phyloP scores from a whole-genome alignment of 2,797 vertebrate genomes.

The Neosalanx taihuensis region DNA sequence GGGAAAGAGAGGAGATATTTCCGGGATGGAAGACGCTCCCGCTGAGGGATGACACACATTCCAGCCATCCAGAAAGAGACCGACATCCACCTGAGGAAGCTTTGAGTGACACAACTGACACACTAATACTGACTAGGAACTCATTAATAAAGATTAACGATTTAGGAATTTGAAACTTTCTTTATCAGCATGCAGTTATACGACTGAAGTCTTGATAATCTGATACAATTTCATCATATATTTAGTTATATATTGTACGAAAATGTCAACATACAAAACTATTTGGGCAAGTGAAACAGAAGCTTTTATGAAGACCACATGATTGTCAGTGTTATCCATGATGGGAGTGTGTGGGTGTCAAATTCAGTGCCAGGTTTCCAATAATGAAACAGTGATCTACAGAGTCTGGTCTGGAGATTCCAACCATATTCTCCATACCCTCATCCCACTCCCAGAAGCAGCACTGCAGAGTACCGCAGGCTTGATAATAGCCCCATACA shows the following conservation, averaged over 20 bases:
- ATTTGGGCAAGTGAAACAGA: neutral
- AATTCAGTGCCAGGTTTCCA: conserved; percentile 18
- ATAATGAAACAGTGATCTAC: conserved; percentile 19
- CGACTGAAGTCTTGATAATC: too few species aligned
- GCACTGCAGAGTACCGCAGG: neutral
- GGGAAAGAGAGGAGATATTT: conserved; percentile 28
- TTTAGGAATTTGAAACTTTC: neutral
- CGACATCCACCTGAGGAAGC: neutral
- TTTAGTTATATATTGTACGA: neutral
- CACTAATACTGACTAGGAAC: neutral
- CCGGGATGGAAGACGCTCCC: conserved; percentile 1
- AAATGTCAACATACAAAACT: neutral
- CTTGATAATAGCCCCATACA: too few species aligned
- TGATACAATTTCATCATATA: too few species aligned
- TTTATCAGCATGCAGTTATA: neutral
- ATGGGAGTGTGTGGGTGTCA: neutral
- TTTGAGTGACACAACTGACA: conserved; percentile 24
- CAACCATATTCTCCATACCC: conserved; percentile 38
- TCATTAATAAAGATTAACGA: neutral
- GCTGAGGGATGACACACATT: conserved; percentile 22
- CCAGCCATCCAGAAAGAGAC: conserved; percentile 13
- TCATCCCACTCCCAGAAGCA: conserved; percentile 30
- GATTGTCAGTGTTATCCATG: neutral
- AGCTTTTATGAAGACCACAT: neutral
- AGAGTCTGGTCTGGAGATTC: conserved; percentile 19